phyloP scores from a whole-genome alignment of 2,797 vertebrate genomes.

The Oreonectes daqikongensis region DNA sequence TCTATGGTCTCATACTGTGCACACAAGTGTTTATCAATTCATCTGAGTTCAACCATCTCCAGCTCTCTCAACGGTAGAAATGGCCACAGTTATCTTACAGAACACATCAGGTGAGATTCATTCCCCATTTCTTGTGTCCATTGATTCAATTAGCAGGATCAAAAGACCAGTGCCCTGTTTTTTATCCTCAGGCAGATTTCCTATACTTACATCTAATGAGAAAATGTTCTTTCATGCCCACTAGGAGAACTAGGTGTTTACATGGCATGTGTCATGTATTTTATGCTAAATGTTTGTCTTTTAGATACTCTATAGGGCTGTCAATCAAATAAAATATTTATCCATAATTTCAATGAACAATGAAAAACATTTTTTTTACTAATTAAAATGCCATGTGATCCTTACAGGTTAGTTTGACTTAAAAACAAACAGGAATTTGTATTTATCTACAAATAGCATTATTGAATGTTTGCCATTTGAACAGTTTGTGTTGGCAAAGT shows the following conservation, averaged over 20 bases:
- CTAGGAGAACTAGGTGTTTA: background rate
- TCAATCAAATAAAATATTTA: background rate
- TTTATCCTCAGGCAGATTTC: conserved; percentile 5
- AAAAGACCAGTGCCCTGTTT: conserved; percentile 29
- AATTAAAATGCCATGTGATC: background rate
- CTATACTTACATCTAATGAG: background rate
- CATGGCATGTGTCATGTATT: background rate
- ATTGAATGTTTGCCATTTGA: background rate
- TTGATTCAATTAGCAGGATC: conserved; percentile 45
- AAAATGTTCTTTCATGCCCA: conserved; percentile 27
- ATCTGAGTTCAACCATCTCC: background rate
- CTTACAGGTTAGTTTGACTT: background rate
- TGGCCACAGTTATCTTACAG: background rate
- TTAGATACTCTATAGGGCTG: background rate
- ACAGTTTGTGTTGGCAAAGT: background rate
- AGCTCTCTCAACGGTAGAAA: background rate
- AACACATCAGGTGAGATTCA: conserved; percentile 20
- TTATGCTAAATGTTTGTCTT: background rate
- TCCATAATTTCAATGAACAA: background rate
- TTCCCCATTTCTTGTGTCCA: conserved; percentile 15
- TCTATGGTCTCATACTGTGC: background rate
- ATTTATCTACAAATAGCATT: background rate
- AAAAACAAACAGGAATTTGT: background rate
- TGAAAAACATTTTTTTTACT: background rate
- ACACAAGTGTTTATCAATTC: background rate